These are phyloP conservation scores for Hylaea fasciaria DNA, from an alignment of 2,888 invertebrate genomes.

Conservation along the genomic window DNA sequence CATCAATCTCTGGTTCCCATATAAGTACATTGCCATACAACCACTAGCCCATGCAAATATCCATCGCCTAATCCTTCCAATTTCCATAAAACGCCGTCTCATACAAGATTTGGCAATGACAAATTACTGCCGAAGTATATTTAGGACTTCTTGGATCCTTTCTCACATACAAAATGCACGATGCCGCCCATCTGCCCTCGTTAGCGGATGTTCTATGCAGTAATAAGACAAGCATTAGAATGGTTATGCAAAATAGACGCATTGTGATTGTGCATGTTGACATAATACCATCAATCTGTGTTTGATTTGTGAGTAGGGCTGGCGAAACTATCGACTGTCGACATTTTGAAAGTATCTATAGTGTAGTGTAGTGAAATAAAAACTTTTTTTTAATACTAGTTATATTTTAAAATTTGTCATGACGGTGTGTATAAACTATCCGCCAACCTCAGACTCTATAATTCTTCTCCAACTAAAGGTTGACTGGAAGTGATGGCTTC, in stretches of 20 bases:
- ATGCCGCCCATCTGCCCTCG: conserved; percentile 61
- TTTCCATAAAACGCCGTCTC: conserved; percentile 60
- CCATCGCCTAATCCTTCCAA: conserved; percentile 54
- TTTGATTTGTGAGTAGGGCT: conserved; percentile 70
- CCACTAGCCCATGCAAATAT: conserved; percentile 57
- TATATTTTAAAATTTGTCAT: too few species aligned
- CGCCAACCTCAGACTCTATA: too few species aligned
- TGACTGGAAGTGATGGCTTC: too few species aligned
- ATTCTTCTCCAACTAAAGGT: too few species aligned
- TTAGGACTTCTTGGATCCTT: conserved; percentile 40
- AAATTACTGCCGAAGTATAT: conserved; percentile 61
- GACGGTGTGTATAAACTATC: too few species aligned
- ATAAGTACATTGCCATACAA: too few species aligned
- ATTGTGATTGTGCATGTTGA: conserved; percentile 80
- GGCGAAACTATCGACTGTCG: conserved; percentile 46
- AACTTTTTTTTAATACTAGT: too few species aligned
- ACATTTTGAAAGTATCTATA: conserved; percentile 18
- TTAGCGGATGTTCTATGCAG: conserved; percentile 74
- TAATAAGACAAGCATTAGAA: conserved; percentile 74
- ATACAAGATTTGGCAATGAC: conserved; percentile 71
- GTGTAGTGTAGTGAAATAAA: too few species aligned
- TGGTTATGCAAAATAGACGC: conserved; percentile 77
- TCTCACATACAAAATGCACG: conserved; percentile 67
- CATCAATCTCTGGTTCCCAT: conserved; percentile 43
- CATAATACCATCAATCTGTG: conserved; percentile 83